Base-by-base conservation (phyloP, 2,888 invertebrate genomes). In the Thelaira solivaga region DNA sequence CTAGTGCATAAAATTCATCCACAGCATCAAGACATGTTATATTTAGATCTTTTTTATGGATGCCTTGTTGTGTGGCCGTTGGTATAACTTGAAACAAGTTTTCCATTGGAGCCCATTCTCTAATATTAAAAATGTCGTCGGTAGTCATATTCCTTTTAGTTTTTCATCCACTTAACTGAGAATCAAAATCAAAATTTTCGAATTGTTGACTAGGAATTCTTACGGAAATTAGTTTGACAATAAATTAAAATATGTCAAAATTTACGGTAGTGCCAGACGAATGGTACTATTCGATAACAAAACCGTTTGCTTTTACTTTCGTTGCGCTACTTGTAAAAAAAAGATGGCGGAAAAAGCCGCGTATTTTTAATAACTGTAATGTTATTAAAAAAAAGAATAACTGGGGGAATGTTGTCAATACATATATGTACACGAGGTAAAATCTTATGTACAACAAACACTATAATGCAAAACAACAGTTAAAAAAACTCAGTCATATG, bases 1-100 rank as follows among this genome's bases (percentile, higher is more conserved):
- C 97, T 65, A 97, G 88, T 1, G 94, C 96, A 80, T 97, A 91
- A 87, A 94, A 96, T 83, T 95, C 94, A 16, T 92, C 91, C 43
- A 95, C 91, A n/a, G 92, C 94, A 90, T 96, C 96, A 41, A 97
- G 91, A 85, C 96, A 96, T 1, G 96, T 97, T 73, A 96, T 90
- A 86, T 90, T 90, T 45, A 96, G 89, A 86, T 95, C 94, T 84
- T 92, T 92, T 11, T 93, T 92, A 88, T 95, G 95, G 82, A 96
- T 88, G 4, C 96, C 95, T 84, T 90, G 92, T 86, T 94, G 93
- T 69, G 93, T 91, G 84, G 93, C 93, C 57, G 92, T 90, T 22
- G 96, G 96, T 83, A 96, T 93, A 85, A 93, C 92, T 84, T 93
- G 93, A 74, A 95, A 90, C 83, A 96, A 90, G 85, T 93, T 92